Evolutionary conservation across 2,113 vertebrate species (phyloP).

Genomic region (Acrocephalus kingi): DNA sequence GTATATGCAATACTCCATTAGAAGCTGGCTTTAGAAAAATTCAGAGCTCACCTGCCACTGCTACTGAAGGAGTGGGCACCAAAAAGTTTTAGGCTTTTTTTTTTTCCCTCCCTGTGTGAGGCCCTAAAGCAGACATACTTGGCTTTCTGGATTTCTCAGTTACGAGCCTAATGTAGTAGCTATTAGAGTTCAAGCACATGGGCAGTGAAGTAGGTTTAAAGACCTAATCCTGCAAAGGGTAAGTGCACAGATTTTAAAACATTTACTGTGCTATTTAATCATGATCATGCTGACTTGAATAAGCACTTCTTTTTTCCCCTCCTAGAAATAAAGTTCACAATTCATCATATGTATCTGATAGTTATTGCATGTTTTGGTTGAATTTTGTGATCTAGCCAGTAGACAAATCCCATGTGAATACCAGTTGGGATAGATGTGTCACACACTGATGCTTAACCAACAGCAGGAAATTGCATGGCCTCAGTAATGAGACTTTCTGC

Average conservation of each 20-base stretch:
- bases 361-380: background rate
- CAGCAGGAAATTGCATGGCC: background rate
- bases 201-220: background rate
- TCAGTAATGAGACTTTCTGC: background rate
- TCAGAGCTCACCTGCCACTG: accelerated
- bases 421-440: accelerated
- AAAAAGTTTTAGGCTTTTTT: accelerated
- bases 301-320: accelerated
- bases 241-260: background rate
- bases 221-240: background rate
- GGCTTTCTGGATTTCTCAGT: background rate
- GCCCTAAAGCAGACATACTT: background rate
- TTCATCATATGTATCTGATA: background rate
- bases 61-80: background rate
- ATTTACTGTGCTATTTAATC: background rate
- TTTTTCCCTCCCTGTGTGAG: accelerated
- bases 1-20: background rate
- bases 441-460: background rate
- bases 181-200: accelerated
- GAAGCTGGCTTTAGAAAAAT: background rate
- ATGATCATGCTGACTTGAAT: background rate
- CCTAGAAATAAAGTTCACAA: background rate
- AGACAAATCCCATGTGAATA: background rate
- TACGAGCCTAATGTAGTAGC: accelerated
- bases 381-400: background rate